Conservation (phyloP, 2,888 invertebrate species). For the Ormyrus labotus region DNA sequence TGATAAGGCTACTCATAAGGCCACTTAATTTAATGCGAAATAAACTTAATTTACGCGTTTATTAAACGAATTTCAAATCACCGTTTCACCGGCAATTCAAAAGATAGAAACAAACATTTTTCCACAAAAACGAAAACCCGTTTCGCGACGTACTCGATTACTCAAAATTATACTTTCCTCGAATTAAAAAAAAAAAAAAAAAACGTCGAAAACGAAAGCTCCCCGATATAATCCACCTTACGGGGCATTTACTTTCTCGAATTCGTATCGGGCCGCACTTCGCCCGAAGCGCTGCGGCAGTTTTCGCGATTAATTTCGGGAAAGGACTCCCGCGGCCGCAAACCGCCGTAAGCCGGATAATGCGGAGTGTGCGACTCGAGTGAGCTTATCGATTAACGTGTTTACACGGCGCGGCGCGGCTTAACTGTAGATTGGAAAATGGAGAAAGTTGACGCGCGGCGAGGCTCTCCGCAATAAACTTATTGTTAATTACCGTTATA, state of each 20-base stretch:
- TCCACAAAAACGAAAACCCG: not conserved
- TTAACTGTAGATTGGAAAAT: constrained; percentile 35
- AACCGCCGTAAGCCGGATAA: constrained; percentile 13
- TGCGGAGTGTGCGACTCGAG: not conserved
- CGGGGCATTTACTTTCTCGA: not conserved
- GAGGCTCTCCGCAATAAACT: constrained; percentile 1
- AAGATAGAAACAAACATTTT: not conserved
- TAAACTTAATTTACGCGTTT: too few relatives aligned
- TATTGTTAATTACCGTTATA: constrained; percentile 22
- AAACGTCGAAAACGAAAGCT: not conserved
- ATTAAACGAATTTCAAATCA: too few relatives aligned
- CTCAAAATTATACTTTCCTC: constrained; percentile 19
- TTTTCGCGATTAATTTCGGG: constrained; percentile 4
- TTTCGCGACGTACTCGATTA: not conserved
- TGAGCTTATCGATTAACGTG: constrained; percentile 21
- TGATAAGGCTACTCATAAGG: not conserved
- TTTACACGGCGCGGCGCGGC: not conserved
- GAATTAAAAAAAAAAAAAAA: not conserved
- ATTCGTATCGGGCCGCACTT: not conserved
- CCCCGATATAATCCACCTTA: too few relatives aligned
- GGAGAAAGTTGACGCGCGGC: constrained; percentile 33
- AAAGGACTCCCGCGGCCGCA: not conserved
- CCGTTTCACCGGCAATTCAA: constrained; percentile 11
- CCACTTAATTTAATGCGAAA: too few relatives aligned
- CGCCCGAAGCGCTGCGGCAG: not conserved